Evolutionary conservation across 2,113 vertebrate species (phyloP).

Genomic region (Zingel zingel): DNA sequence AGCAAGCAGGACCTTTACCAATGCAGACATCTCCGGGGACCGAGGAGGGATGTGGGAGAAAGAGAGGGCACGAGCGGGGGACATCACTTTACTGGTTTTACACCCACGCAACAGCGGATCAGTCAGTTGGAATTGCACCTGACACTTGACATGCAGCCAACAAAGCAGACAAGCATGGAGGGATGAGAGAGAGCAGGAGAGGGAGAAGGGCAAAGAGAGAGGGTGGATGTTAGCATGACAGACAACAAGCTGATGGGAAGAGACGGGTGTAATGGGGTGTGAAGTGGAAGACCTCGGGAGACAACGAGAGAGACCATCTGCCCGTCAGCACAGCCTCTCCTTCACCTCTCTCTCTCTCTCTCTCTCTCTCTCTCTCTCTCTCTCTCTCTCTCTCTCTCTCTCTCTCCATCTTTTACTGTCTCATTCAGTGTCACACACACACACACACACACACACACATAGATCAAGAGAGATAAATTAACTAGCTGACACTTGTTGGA

Average conservation of each 20-base stretch:
- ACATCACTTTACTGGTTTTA: conserved; percentile 77
- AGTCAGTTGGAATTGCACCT: conserved; percentile 75
- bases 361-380: neutral
- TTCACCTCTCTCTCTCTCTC: neutral
- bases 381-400: conserved; percentile 7
- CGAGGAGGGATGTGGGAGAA: conserved; percentile 44
- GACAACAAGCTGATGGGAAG: conserved; percentile 79
- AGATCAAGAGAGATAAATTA: conserved; percentile 50
- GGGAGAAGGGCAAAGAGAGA: conserved; percentile 11
- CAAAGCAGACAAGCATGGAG: conserved; percentile 69
- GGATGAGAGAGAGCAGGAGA: conserved; percentile 57
- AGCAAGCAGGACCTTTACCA: conserved; percentile 56
- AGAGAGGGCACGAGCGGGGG: conserved; percentile 31
- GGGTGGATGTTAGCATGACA: conserved; percentile 71
- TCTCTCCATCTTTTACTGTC: conserved; percentile 33
- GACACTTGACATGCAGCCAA: conserved; percentile 76
- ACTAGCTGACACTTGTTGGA: conserved; percentile 61
- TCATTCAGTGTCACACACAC: conserved; percentile 11
- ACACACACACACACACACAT: conserved; percentile 20
- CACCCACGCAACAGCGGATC: conserved; percentile 74
- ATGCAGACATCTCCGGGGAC: conserved; percentile 52
- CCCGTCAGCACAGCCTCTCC: conserved; percentile 65
- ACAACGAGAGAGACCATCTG: conserved; percentile 69
- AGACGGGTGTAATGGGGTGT: conserved; percentile 90
- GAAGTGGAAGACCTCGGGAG: conserved; percentile 84